Base-by-base conservation (phyloP, 2,797 vertebrate genomes). In the Ceryle rudis region DNA sequence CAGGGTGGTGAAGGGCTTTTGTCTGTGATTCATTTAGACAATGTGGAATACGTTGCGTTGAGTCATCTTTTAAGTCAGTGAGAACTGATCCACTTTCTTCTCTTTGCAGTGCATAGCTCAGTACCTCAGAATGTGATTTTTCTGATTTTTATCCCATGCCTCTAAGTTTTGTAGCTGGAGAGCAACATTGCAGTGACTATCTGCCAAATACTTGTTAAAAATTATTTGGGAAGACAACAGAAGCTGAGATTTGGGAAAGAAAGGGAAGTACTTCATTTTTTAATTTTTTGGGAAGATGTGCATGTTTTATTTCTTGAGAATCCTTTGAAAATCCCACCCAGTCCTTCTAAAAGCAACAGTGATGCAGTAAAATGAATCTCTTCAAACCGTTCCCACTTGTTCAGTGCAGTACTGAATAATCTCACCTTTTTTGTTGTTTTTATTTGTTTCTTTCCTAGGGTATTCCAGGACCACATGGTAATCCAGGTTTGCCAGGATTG, bases 401-500 rank as follows among this genome's bases (percentile, higher is more conserved):
- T 91, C n/a, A 67, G 33, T 49, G 35, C 8, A 47, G 7, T 70
- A 21, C 67, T 70, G 39, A 83, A 35, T 91, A 73, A 84, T 74
- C 17, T 39, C 8, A 11, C 17, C 65, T 39, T 22, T 41, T 18
- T 17, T 42, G 7, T 28, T 90, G 66, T 37, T 64, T 51, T 91
- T 79, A 81, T 96, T 94, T 18, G 44, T 44, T 44, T 94, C 80
- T 96, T 86, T 95, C 97, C 20, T 86, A 99, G 99, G 99, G 99
- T 94, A 97, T 98, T 82, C 95, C 98, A 73, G 99, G 99, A 96
- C 99, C 98, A 91, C 98, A 99, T 94, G 99, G 99, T 97, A 99
- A 98, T 94, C 99, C 99, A 77, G 99, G 99, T 66, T 97, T 98
- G 84, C 98, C 98, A 93, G 99, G 99, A 97, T 96, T 98, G 93